These are phyloP conservation scores for Ageneiosus marmoratus DNA, from an alignment of 2,113 vertebrate species.

Conservation along the genomic window DNA sequence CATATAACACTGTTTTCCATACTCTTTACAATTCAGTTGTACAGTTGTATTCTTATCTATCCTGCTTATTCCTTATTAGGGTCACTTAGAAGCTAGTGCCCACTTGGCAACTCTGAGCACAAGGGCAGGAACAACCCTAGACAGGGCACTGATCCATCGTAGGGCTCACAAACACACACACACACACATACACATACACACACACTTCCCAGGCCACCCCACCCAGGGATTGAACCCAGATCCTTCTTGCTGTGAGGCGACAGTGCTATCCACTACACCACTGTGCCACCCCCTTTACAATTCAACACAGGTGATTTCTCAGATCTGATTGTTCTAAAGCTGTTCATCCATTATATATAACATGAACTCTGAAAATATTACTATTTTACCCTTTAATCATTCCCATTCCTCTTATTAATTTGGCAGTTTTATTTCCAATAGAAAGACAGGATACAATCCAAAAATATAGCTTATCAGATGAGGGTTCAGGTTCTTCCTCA, in stretches of 20 bases:
- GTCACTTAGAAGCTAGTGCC: too few relatives aligned
- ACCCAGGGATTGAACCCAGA: too few relatives aligned
- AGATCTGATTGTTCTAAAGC: neutral
- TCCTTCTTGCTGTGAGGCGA: too few relatives aligned
- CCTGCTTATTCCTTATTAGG: too few relatives aligned
- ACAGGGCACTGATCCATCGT: too few relatives aligned
- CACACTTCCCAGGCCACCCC: too few relatives aligned
- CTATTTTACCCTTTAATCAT: neutral
- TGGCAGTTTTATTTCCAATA: neutral
- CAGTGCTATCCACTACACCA: too few relatives aligned
- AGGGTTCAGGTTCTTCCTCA: neutral
- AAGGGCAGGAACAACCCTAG: too few relatives aligned
- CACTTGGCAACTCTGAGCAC: too few relatives aligned
- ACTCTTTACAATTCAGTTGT: neutral
- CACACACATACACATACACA: too few relatives aligned
- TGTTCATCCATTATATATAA: neutral
- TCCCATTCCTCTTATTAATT: neutral
- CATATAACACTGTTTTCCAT: neutral
- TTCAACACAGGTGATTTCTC: neutral
- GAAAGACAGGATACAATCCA: neutral
- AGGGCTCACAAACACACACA: too few relatives aligned
- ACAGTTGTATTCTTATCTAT: neutral
- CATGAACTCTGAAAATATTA: neutral
- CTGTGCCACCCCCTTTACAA: too few relatives aligned
- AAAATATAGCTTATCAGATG: neutral